Evolutionary conservation across 2,113 vertebrate genomes (phyloP).

Genomic region (Dolichotis patagonum): DNA sequence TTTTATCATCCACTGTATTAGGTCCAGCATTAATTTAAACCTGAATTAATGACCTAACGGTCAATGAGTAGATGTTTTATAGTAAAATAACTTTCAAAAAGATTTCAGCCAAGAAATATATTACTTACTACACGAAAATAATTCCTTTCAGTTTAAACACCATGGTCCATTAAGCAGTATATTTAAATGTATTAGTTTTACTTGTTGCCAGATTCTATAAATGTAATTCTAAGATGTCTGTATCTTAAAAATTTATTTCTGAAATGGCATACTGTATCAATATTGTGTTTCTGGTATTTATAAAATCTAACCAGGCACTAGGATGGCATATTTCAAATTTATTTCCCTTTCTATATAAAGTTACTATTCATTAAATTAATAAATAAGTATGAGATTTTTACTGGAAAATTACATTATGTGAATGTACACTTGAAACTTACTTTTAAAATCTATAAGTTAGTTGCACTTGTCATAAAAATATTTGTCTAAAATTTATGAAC

Average conservation of each 20-base stretch:
- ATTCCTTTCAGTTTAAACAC: constrained; percentile 20
- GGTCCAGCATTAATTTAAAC: not conserved
- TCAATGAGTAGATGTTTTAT: not conserved
- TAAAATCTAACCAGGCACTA: not conserved
- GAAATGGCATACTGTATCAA: not conserved
- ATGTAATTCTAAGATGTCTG: constrained; percentile 41
- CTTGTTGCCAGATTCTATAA: not conserved
- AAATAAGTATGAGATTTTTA: constrained; percentile 30
- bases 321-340: constrained; percentile 49
- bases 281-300: constrained; percentile 23
- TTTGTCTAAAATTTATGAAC: constrained; percentile 38
- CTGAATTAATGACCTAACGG: constrained; percentile 34
- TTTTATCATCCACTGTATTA: not conserved
- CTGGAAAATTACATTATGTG: constrained; percentile 32
- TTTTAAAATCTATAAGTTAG: not conserved
- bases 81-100: constrained; percentile 40
- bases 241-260: constrained; percentile 51
- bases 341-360: constrained; percentile 43
- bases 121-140: constrained; percentile 31
- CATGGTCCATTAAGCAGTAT: constrained; percentile 16
- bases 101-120: not conserved
- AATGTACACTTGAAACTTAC: constrained; percentile 45
- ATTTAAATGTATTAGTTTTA: constrained; percentile 51
- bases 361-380: constrained; percentile 44
- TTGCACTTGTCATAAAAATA: constrained; percentile 39